A percentile compares a stretch with the other conserved stretches of the same genome.
Evolutionary conservation across 2,888 invertebrate species (phyloP).

Genomic region (Cantharis lateralis): DNA sequence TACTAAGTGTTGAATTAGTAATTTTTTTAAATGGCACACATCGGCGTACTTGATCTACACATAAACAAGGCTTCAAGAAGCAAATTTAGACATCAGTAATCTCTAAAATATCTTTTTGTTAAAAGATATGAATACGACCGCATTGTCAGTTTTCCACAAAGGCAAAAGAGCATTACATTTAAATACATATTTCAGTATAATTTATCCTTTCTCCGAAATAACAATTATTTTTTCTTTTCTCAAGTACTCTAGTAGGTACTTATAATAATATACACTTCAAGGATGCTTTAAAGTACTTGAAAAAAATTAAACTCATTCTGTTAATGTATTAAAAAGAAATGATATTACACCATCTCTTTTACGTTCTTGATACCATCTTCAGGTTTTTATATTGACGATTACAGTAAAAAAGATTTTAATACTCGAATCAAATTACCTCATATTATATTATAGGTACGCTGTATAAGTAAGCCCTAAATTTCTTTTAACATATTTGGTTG

Average conservation of each 20-base stretch:
- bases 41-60: constrained; percentile 44
- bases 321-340: background rate
- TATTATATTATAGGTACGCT: no score
- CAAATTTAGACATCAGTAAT: constrained; percentile 39
- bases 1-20: constrained; percentile 43
- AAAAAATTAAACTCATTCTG: background rate
- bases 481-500: background rate
- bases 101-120: constrained; percentile 42
- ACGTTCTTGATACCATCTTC: background rate
- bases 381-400: background rate
- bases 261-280: background rate
- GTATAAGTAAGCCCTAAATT: background rate
- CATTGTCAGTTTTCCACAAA: constrained; percentile 42
- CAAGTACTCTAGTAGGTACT: background rate
- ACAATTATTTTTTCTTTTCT: background rate
- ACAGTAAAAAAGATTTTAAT: background rate
- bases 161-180: constrained; percentile 39
- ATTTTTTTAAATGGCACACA: constrained; percentile 37
- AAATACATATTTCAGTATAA: constrained; percentile 36
- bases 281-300: background rate
- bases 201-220: background rate
- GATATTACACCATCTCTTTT: background rate
- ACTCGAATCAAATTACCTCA: background rate
- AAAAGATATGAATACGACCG: constrained; percentile 27
- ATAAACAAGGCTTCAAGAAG: constrained; percentile 35